Evolutionary conservation across 2,797 vertebrate genomes (phyloP).

Genomic region (Silurus lanzhouensis): DNA sequence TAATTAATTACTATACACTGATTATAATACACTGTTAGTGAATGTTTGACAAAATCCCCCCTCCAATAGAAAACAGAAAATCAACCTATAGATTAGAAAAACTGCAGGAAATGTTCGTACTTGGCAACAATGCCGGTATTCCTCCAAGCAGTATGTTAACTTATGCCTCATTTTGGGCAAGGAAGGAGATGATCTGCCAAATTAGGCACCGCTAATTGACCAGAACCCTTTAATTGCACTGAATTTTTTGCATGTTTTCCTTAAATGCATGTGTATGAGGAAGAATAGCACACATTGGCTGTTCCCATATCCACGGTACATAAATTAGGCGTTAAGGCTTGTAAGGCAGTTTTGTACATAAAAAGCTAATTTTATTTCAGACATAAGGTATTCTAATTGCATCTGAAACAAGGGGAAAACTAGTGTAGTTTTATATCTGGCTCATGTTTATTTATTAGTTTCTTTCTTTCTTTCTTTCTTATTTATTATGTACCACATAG

Average conservation of each 20-base stretch:
- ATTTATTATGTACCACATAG: neutral
- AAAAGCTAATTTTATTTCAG: neutral
- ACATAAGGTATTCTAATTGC: neutral
- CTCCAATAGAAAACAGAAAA: too few relatives aligned
- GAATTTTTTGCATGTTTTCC: neutral
- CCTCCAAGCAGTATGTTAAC: neutral
- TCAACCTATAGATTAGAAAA: neutral
- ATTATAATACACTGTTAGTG: too few relatives aligned
- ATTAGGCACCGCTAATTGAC: neutral
- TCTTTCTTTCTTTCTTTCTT: neutral
- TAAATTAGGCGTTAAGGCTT: neutral
- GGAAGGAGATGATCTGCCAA: conserved; percentile 13
- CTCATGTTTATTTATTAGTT: neutral
- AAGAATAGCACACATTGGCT: neutral
- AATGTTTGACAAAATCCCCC: neutral
- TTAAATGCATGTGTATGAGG: conserved; percentile 1
- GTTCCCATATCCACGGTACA: neutral
- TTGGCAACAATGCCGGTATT: neutral
- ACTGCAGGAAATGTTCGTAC: neutral
- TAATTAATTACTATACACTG: neutral
- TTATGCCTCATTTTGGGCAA: neutral
- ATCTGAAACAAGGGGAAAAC: neutral
- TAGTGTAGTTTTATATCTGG: neutral
- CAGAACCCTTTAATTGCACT: conserved; percentile 12
- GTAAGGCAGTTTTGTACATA: neutral